phyloP scores from a whole-genome alignment of 2,797 vertebrate genomes.

The Rhincodon typus region DNA sequence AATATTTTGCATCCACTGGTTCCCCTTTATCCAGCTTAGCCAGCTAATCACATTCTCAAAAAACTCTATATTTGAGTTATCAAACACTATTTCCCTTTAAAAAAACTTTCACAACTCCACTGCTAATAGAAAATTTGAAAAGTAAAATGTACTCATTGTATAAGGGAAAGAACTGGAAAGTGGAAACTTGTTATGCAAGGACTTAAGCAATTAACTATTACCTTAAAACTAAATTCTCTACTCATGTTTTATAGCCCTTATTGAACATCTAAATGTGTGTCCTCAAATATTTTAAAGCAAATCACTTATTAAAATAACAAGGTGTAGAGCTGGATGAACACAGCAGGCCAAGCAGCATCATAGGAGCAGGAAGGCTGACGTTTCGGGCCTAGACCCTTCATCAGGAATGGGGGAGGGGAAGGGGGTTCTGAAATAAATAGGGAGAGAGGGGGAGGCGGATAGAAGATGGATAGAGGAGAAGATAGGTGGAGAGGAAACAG shows the following conservation, averaged over 20 bases:
- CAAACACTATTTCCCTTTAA: too few species aligned
- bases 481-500: too few species aligned
- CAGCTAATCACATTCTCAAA: neutral
- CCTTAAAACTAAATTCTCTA: neutral
- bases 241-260: neutral
- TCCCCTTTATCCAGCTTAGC: neutral
- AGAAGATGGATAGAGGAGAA: too few species aligned
- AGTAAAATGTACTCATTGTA: neutral
- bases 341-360: too few species aligned
- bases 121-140: neutral
- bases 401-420: too few species aligned
- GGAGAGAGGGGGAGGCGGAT: too few species aligned
- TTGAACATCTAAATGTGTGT: neutral
- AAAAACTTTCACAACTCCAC: too few species aligned
- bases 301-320: neutral
- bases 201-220: neutral
- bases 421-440: too few species aligned
- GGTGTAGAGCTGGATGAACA: too few species aligned
- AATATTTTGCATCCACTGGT: neutral
- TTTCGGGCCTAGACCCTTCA: too few species aligned
- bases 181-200: neutral
- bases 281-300: neutral
- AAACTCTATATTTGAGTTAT: neutral
- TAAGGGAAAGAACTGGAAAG: neutral
- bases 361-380: too few species aligned